Evolutionary conservation across 2,888 invertebrate species (phyloP), one percentile per base, ranked within the genome.

Genomic region (Drosophila siamana): DNA sequence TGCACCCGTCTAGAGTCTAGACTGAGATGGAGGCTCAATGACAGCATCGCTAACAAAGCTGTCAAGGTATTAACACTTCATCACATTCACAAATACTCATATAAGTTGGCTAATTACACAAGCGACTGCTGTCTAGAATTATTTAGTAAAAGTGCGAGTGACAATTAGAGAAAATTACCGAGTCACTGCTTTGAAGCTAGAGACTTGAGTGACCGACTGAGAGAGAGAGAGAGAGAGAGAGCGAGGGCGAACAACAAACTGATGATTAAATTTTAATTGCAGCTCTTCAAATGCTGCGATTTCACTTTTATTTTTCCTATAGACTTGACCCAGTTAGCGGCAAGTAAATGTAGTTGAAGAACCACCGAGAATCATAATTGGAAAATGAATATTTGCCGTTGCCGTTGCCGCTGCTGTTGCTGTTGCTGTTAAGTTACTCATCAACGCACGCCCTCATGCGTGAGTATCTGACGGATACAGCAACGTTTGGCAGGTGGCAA

Each of bases 361-460:
- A 70, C 59, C 5, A 16, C 50, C 16, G 51, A 78, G 69, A 62
- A 67, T 61, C 41, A 80, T 69, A 72, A 72, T 72, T 81, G 67
- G 64, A 78, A 80, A 84, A 80, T 52, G 59, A 65, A 81, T 68
- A 77, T 67, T 52, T 52, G 15, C 19, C 26, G 33, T 51, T 22
- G 52, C 11, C 4, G 33, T 30, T 19, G 19, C n/a, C n/a, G n/a
- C n/a, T 30, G 2, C 9, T 30, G 57, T 11, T 54, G 51, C 40
- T 57, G 16, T 38, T 66, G 60, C 41, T 69, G 59, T 60, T 38
- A 28, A 48, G 64, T 76, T 77, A 74, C 55, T 77, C 79, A 79
- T 77, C 80, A 69, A 40, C 60, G 40, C 13, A 77, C 81, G 85
- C 88, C 88, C 65, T 78, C 84, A 71, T 86, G 85, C 85, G 87